Evolutionary conservation across 2,113 vertebrate species (phyloP).

Genomic region (Channa maculata): DNA sequence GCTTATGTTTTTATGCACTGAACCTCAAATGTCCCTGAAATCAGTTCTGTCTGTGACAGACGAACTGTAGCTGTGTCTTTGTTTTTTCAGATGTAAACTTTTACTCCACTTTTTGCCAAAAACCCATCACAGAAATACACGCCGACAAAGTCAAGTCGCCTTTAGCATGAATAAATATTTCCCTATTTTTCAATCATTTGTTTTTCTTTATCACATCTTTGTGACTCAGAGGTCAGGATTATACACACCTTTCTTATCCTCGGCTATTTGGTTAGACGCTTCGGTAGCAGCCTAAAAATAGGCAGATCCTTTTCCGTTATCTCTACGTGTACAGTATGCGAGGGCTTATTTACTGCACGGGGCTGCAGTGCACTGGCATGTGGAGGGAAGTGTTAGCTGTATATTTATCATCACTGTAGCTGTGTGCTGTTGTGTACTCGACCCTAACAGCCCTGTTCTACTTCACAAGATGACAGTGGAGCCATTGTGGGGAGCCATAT

Average conservation of each 20-base stretch:
- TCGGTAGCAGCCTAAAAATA: slow-evolving; percentile 12
- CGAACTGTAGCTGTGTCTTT: slow-evolving; percentile 44
- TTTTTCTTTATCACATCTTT: slow-evolving; percentile 26
- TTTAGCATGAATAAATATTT: slow-evolving; percentile 24
- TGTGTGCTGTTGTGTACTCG: slow-evolving; percentile 44
- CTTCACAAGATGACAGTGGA: slow-evolving; percentile 70
- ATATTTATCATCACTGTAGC: slow-evolving; percentile 20
- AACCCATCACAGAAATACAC: slow-evolving; percentile 32
- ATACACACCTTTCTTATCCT: slow-evolving; percentile 23
- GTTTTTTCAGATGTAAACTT: slow-evolving; percentile 53
- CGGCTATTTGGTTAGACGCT: neutral
- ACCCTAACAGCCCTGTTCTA: slow-evolving; percentile 57
- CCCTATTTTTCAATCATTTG: neutral
- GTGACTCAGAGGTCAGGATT: slow-evolving; percentile 18
- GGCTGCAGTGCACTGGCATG: slow-evolving; percentile 13
- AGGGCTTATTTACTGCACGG: neutral
- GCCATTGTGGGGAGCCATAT: slow-evolving; percentile 79
- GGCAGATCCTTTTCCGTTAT: neutral
- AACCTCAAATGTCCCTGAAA: slow-evolving; percentile 51
- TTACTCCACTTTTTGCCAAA: slow-evolving; percentile 9
- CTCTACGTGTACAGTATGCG: neutral
- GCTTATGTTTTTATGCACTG: slow-evolving; percentile 62
- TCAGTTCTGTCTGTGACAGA: slow-evolving; percentile 52
- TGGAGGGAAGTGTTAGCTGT: slow-evolving; percentile 36
- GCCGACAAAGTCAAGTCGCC: neutral